Evolutionary conservation across 2,888 invertebrate species (phyloP).

Genomic region (Eledona agricola): DNA sequence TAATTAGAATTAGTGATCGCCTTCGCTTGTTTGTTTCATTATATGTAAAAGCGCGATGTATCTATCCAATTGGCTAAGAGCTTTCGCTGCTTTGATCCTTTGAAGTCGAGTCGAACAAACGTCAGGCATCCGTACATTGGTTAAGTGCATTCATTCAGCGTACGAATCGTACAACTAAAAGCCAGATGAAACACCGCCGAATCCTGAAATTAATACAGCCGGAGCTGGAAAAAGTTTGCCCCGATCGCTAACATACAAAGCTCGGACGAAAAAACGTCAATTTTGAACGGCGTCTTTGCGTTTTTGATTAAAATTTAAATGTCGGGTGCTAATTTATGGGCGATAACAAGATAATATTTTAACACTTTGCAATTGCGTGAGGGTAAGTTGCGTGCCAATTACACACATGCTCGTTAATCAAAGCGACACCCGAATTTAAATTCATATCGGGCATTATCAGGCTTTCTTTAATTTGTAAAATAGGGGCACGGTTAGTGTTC

Average conservation of each 20-base stretch:
- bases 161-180: constrained; percentile 41
- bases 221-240: constrained; percentile 17
- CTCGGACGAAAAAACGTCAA: constrained; percentile 24
- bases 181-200: constrained; percentile 34
- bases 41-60: constrained; percentile 41
- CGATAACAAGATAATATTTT: constrained; percentile 40
- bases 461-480: constrained; percentile 24
- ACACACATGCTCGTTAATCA: constrained; percentile 35
- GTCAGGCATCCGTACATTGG: constrained; percentile 51
- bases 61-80: constrained; percentile 58
- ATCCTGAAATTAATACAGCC: constrained; percentile 33
- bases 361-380: constrained; percentile 37
- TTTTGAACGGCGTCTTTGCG: constrained; percentile 28
- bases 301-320: constrained; percentile 39
- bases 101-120: constrained; percentile 51
- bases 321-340: constrained; percentile 30
- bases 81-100: constrained; percentile 54
- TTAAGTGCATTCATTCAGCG: constrained; percentile 55
- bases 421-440: constrained; percentile 31
- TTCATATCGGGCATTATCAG: constrained; percentile 4
- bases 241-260: constrained; percentile 16
- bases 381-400: constrained; percentile 34
- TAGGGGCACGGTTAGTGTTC: constrained; percentile 17
- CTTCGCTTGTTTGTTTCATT: constrained; percentile 48
- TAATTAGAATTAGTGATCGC: constrained; percentile 53